Percentiles rank a stretch among this genome's conserved stretches.
These are phyloP conservation scores for Ciconia stormi DNA, from an alignment of 2,113 vertebrate genomes.

Conservation along the genomic window DNA sequence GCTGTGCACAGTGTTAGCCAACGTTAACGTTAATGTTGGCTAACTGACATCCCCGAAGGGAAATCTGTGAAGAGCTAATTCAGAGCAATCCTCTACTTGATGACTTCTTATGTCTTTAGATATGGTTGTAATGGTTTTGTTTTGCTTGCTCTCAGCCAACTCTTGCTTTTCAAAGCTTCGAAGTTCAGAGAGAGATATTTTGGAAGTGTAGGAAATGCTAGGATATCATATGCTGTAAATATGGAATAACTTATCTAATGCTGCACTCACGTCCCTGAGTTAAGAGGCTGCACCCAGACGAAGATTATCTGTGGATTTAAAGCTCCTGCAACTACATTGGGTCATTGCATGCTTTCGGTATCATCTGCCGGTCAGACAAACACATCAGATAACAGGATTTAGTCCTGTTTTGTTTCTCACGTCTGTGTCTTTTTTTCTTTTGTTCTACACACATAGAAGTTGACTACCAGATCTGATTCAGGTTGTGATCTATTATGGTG, in stretches of 20 bases:
- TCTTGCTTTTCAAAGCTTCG: background rate
- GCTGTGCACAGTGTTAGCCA: background rate
- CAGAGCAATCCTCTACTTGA: background rate
- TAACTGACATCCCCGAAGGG: background rate
- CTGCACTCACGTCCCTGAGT: background rate
- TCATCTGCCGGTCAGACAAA: background rate
- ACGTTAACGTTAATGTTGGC: background rate
- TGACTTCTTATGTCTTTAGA: background rate
- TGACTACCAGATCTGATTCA: background rate
- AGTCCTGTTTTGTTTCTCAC: background rate
- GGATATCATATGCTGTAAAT: background rate
- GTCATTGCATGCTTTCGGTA: background rate
- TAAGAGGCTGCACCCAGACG: background rate
- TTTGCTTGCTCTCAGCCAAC: background rate
- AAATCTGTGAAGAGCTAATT: background rate
- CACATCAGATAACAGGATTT: background rate
- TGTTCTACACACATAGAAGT: background rate
- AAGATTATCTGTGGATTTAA: background rate
- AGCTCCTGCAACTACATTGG: background rate
- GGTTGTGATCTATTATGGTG: background rate
- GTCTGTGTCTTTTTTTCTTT: background rate
- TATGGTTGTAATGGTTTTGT: background rate
- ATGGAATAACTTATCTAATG: background rate
- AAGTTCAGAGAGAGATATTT: background rate
- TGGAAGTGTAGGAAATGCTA: background rate